Evolutionary conservation across 2,888 invertebrate species (phyloP).

Genomic region (Metallyticus violacea): DNA sequence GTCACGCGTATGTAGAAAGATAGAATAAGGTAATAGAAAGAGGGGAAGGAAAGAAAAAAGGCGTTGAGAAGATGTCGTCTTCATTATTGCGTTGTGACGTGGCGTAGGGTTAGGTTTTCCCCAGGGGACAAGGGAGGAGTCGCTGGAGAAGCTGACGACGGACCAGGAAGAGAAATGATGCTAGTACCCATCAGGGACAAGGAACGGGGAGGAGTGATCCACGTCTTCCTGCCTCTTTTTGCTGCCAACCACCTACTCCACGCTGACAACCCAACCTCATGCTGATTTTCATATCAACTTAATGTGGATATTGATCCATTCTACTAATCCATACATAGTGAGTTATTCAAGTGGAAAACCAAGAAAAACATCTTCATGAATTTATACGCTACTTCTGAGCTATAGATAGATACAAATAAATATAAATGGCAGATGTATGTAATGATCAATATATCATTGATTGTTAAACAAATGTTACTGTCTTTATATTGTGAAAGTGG

Average conservation of each 20-base stretch:
- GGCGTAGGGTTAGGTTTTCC: background rate
- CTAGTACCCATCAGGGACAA: constrained; percentile 13
- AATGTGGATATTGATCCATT: too few relatives aligned
- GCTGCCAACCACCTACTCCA: background rate
- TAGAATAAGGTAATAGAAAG: constrained; percentile 2
- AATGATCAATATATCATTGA: too few relatives aligned
- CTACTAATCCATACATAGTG: too few relatives aligned
- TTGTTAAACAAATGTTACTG: too few relatives aligned
- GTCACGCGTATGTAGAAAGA: background rate
- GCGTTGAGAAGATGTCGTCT: constrained; percentile 14
- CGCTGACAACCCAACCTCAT: background rate
- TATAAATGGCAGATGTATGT: too few relatives aligned
- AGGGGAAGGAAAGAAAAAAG: constrained; percentile 2
- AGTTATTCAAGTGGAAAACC: too few relatives aligned
- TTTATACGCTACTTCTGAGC: too few relatives aligned
- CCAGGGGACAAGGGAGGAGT: background rate
- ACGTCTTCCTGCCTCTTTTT: constrained; percentile 4
- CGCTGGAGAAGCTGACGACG: background rate
- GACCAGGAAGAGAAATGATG: constrained; percentile 14
- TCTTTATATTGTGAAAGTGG: too few relatives aligned
- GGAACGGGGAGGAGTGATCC: constrained; percentile 4
- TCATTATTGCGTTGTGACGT: constrained; percentile 14
- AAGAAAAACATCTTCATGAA: too few relatives aligned
- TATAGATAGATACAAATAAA: too few relatives aligned
- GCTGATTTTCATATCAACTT: too few relatives aligned